phyloP scores from a whole-genome alignment of 2,888 invertebrate genomes.

The Pristionchus fissidentatus region DNA sequence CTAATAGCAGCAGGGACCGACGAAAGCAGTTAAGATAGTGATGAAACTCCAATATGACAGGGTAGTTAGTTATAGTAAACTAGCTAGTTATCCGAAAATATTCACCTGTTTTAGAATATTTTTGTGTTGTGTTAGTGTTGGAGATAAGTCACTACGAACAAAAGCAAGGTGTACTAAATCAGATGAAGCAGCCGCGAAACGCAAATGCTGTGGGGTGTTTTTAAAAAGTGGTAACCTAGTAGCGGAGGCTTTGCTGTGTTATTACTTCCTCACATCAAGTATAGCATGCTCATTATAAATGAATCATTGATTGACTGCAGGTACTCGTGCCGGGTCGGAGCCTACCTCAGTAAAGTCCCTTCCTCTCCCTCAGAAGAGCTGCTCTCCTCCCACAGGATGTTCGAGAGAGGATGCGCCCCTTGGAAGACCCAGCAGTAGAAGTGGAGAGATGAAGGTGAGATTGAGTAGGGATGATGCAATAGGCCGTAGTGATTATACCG shows the following conservation, averaged over 20 bases:
- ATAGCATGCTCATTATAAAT: not conserved
- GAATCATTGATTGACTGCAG: not conserved
- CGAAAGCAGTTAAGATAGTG: no score
- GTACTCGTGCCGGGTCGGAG: slow-evolving; percentile 20
- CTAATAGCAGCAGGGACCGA: no score
- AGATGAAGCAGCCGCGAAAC: not conserved
- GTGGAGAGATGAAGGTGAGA: slow-evolving; percentile 30
- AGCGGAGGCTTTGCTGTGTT: no score
- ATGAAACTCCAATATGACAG: no score
- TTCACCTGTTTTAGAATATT: no score
- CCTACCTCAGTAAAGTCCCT: not conserved
- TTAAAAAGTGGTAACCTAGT: no score
- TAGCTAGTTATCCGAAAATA: not conserved
- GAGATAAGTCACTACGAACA: not conserved
- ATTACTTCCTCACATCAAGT: no score
- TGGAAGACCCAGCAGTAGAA: slow-evolving; percentile 34
- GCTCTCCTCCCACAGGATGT: not conserved
- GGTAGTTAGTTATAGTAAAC: not conserved
- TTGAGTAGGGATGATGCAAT: not conserved
- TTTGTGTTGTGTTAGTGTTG: not conserved
- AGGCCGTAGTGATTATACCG: no score
- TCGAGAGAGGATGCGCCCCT: slow-evolving; percentile 47
- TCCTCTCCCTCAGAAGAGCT: slow-evolving; percentile 17
- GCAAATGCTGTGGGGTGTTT: not conserved
- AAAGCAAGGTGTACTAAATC: not conserved